Conservation (phyloP, 2,888 invertebrate genomes). For the Amblyjoppa proteus region DNA sequence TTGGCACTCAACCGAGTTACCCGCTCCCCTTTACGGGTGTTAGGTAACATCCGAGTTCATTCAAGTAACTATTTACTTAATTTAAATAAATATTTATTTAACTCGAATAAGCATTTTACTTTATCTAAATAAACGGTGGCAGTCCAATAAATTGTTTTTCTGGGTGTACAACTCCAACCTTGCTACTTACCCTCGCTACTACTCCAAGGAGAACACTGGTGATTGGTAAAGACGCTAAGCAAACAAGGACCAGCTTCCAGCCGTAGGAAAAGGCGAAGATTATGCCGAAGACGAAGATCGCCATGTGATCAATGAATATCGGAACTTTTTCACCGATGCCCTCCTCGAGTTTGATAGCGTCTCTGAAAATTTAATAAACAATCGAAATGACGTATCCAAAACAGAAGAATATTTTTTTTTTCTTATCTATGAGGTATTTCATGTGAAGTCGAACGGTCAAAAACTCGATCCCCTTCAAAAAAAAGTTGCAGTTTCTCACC, state of each 20-base stretch:
- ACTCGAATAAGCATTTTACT: too few species aligned
- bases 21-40: neutral
- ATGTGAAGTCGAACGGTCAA: too few species aligned
- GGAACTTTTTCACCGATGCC: conserved; percentile 94
- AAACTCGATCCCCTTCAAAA: too few species aligned
- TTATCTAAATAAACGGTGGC: too few species aligned
- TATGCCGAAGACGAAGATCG: conserved; percentile 90
- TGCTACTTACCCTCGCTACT: conserved; percentile 87
- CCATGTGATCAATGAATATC: conserved; percentile 90
- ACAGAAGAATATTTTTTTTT: neutral
- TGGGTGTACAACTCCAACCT: too few species aligned
- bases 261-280: conserved; percentile 91
- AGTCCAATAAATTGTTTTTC: too few species aligned
- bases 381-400: neutral
- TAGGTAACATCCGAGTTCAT: too few species aligned
- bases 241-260: conserved; percentile 93
- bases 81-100: too few species aligned
- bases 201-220: conserved; percentile 88
- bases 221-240: conserved; percentile 90
- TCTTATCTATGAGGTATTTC: too few species aligned
- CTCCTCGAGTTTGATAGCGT: conserved; percentile 91
- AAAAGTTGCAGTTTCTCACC: too few species aligned
- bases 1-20: too few species aligned
- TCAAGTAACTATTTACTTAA: too few species aligned
- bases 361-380: conserved; percentile 85